phyloP scores from a whole-genome alignment of 2,888 invertebrate genomes.

The Rhingia campestris region DNA sequence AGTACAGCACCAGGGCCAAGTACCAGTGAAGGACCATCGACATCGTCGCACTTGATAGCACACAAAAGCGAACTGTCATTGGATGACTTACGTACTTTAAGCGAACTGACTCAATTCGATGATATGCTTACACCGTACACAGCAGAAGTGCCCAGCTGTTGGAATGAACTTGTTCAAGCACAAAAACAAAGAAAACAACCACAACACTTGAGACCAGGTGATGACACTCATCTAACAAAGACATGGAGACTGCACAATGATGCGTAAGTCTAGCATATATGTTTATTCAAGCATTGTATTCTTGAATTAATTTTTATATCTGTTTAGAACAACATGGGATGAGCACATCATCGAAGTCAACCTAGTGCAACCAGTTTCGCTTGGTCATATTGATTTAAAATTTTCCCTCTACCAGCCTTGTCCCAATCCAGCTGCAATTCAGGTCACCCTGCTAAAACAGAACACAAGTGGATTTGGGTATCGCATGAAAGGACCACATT shows the following conservation, averaged over 20 bases:
- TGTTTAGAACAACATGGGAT: slow-evolving; percentile 90
- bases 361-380: slow-evolving; percentile 89
- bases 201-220: slow-evolving; percentile 87
- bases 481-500: slow-evolving; percentile 83
- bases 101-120: slow-evolving; percentile 90
- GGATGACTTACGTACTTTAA: slow-evolving; percentile 87
- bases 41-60: slow-evolving; percentile 83
- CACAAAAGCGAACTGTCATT: slow-evolving; percentile 85
- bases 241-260: slow-evolving; percentile 95
- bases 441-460: slow-evolving; percentile 88
- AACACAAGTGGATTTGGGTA: slow-evolving; percentile 87
- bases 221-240: slow-evolving; percentile 89
- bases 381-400: slow-evolving; percentile 95
- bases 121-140: slow-evolving; percentile 86
- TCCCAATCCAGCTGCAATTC: slow-evolving; percentile 90
- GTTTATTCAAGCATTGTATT: neutral
- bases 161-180: slow-evolving; percentile 96
- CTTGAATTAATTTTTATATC: slow-evolving; percentile 36
- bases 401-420: slow-evolving; percentile 92
- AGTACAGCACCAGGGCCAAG: slow-evolving; percentile 43
- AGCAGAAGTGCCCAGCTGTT: slow-evolving; percentile 95
- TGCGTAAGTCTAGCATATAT: slow-evolving; percentile 83
- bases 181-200: slow-evolving; percentile 94
- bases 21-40: slow-evolving; percentile 76
- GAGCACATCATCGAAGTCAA: slow-evolving; percentile 96